Percentiles rank a stretch among this genome's conserved stretches.
Evolutionary conservation across 2,888 invertebrate species (phyloP).

Genomic region (Andricus quercusramuli): DNA sequence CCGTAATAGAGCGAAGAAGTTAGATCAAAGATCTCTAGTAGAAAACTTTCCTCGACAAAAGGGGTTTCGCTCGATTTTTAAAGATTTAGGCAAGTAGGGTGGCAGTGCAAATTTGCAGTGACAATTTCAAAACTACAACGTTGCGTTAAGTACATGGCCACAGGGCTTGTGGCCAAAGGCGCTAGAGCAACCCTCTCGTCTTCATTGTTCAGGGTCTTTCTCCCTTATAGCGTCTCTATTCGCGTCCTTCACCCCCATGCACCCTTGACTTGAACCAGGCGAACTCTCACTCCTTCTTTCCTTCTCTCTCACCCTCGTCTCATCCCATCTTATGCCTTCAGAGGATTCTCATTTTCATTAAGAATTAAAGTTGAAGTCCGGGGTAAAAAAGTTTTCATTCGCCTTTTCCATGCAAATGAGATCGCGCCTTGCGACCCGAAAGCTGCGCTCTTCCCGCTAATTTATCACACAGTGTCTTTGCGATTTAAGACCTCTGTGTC

Average conservation of each 20-base stretch:
- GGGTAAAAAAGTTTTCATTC: slow-evolving; percentile 66
- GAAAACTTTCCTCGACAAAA: not conserved
- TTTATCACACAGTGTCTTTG: slow-evolving; percentile 59
- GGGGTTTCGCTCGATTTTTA: not conserved
- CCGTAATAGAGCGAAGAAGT: not conserved
- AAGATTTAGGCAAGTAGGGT: not conserved
- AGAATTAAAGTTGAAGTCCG: slow-evolving; percentile 72
- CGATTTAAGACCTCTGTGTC: slow-evolving; percentile 19
- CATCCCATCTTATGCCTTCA: slow-evolving; percentile 71
- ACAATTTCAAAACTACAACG: slow-evolving; percentile 75
- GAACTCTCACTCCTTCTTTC: slow-evolving; percentile 54
- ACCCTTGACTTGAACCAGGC: slow-evolving; percentile 48
- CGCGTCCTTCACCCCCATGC: slow-evolving; percentile 59
- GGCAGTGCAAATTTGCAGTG: slow-evolving; percentile 48
- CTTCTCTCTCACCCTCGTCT: slow-evolving; percentile 57
- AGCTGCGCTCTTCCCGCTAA: slow-evolving; percentile 60
- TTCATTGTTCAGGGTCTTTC: slow-evolving; percentile 75
- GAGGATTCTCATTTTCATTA: slow-evolving; percentile 76
- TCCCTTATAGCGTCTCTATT: slow-evolving; percentile 57
- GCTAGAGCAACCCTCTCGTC: slow-evolving; percentile 74
- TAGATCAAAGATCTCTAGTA: not conserved
- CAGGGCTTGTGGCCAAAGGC: slow-evolving; percentile 76
- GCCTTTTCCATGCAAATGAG: slow-evolving; percentile 69
- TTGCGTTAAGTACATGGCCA: slow-evolving; percentile 72
- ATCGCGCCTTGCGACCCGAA: slow-evolving; percentile 59